Conservation (phyloP, 2,888 invertebrate species). For the Taphrorychus bicolor region DNA sequence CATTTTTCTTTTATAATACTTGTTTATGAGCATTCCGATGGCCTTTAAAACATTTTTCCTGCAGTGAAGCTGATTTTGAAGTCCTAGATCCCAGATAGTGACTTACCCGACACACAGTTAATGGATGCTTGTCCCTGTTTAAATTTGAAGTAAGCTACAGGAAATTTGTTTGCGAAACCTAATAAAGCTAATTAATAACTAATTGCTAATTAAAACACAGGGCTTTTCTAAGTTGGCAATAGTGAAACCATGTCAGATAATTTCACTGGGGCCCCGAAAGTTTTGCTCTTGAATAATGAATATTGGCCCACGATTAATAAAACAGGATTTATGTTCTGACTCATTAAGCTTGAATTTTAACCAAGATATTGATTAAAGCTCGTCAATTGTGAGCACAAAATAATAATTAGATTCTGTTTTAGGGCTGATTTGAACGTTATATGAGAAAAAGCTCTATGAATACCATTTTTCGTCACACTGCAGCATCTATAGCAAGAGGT, state of each 20-base stretch:
- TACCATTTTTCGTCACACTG: too few species aligned
- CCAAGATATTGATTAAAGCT: too few species aligned
- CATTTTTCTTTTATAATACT: conserved; percentile 25
- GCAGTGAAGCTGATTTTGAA: too few species aligned
- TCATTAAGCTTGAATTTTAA: background rate
- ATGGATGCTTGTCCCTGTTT: too few species aligned
- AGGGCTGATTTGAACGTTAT: too few species aligned
- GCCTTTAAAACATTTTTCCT: background rate
- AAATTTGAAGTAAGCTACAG: too few species aligned
- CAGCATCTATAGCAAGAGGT: too few species aligned
- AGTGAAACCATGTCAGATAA: background rate
- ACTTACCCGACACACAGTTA: too few species aligned
- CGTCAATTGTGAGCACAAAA: too few species aligned
- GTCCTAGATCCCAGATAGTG: too few species aligned
- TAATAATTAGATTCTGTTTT: too few species aligned
- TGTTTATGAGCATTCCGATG: conserved; percentile 12
- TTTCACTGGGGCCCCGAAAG: background rate
- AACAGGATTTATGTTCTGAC: background rate
- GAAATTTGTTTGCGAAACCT: background rate
- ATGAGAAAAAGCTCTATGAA: too few species aligned
- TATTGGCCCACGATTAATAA: background rate
- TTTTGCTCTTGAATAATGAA: background rate
- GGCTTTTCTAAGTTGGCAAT: background rate
- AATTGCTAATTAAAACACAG: background rate
- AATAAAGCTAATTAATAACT: background rate